These are phyloP conservation scores for Serripes groenlandicus DNA, from an alignment of 2,888 invertebrate genomes.

Conservation along the genomic window DNA sequence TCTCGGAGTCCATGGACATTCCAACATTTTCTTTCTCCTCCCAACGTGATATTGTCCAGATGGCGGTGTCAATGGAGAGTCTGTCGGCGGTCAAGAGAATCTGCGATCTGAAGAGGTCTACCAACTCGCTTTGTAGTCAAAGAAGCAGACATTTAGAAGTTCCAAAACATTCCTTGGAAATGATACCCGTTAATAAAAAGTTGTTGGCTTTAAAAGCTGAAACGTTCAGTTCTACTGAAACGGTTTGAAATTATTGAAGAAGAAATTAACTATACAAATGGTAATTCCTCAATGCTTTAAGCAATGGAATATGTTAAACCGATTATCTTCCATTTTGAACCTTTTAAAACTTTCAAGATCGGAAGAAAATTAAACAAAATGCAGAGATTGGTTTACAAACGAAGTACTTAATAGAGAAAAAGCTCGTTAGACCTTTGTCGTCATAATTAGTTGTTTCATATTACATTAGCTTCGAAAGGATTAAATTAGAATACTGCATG, in stretches of 20 bases:
- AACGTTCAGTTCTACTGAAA: conserved; percentile 16
- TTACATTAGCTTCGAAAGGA: too few species aligned
- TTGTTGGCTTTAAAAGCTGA: not conserved
- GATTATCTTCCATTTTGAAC: too few species aligned
- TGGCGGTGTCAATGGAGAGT: conserved; percentile 57
- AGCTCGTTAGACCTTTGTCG: too few species aligned
- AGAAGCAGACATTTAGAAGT: not conserved
- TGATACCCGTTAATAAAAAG: not conserved
- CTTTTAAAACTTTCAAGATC: too few species aligned
- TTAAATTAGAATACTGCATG: too few species aligned
- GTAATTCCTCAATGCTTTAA: too few species aligned
- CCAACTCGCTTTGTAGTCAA: conserved; percentile 12
- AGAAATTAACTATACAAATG: too few species aligned
- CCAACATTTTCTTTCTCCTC: conserved; percentile 29
- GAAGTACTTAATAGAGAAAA: too few species aligned
- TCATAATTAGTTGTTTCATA: too few species aligned
- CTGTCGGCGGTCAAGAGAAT: conserved; percentile 33
- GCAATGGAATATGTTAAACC: too few species aligned
- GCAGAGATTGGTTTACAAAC: too few species aligned
- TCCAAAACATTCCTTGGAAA: conserved; percentile 11
- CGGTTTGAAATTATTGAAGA: conserved; percentile 1
- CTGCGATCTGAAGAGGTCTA: conserved; percentile 38
- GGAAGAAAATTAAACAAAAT: too few species aligned
- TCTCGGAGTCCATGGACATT: conserved; percentile 49
- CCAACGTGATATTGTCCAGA: conserved; percentile 47